Conservation (phyloP, 2,113 vertebrate species). For the Lepidothrix coronata region DNA sequence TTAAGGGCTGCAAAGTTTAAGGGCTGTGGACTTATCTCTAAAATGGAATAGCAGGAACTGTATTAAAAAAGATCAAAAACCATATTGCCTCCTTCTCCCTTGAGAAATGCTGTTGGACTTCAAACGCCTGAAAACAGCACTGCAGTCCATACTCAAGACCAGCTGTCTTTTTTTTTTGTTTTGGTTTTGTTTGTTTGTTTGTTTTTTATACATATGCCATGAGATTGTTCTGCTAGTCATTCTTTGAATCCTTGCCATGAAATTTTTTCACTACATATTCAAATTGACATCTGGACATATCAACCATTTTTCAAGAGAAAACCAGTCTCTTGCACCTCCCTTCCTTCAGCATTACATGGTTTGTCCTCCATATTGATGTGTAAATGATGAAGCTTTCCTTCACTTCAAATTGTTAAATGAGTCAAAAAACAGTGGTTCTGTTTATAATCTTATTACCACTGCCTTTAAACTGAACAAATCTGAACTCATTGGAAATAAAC, state of each 20-base stretch:
- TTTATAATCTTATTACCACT: background rate
- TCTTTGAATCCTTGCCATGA: background rate
- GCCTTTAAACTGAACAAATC: background rate
- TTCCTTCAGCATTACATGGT: background rate
- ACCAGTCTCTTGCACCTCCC: background rate
- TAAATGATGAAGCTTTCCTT: background rate
- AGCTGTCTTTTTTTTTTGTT: background rate
- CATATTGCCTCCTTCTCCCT: background rate
- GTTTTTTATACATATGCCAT: background rate
- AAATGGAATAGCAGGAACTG: background rate
- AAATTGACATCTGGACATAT: background rate
- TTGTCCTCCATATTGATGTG: background rate
- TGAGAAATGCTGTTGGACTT: background rate
- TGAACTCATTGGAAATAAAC: background rate
- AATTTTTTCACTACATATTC: background rate
- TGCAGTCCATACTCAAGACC: background rate
- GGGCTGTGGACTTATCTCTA: background rate
- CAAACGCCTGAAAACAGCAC: background rate
- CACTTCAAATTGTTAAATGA: background rate
- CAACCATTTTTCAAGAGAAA: background rate
- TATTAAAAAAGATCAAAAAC: background rate
- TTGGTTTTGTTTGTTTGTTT: too few relatives aligned
- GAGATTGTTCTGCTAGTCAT: background rate
- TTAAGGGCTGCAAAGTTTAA: background rate
- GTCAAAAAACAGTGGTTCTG: background rate